These are phyloP conservation scores for Dryadula phaetusa DNA, from an alignment of 2,888 invertebrate species.

Conservation along the genomic window DNA sequence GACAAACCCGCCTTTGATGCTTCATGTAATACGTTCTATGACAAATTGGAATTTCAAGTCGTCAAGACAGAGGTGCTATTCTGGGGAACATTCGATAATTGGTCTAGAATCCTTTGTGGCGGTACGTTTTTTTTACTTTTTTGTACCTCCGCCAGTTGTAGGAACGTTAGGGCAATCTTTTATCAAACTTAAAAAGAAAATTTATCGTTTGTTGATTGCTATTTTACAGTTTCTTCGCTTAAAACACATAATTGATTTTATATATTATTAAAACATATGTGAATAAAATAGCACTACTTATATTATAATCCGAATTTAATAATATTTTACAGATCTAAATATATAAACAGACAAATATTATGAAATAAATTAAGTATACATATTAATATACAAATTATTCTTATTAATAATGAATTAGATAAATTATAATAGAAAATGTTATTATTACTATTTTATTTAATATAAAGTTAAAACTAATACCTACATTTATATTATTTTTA, in stretches of 20 bases:
- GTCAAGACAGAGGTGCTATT: conserved; percentile 55
- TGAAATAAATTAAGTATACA: too few relatives aligned
- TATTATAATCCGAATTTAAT: too few relatives aligned
- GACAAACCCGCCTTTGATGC: conserved; percentile 59
- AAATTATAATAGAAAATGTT: too few relatives aligned
- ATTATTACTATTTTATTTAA: too few relatives aligned
- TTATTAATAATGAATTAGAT: too few relatives aligned
- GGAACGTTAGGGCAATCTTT: conserved; percentile 19
- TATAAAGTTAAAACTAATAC: too few relatives aligned
- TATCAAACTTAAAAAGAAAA: background rate
- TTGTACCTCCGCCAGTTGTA: conserved; percentile 20
- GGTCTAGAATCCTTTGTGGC: conserved; percentile 47
- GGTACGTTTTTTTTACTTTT: conserved; percentile 24
- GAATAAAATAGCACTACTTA: too few relatives aligned
- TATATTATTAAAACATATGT: too few relatives aligned
- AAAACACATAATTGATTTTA: background rate
- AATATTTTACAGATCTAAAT: too few relatives aligned
- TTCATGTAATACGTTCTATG: conserved; percentile 67
- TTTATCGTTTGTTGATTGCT: conserved; percentile 19
- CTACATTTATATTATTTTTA: too few relatives aligned
- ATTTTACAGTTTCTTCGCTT: background rate
- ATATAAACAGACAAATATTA: too few relatives aligned
- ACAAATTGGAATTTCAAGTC: conserved; percentile 71
- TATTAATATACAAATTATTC: too few relatives aligned
- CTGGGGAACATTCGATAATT: conserved; percentile 54